phyloP scores from a whole-genome alignment of 2,113 vertebrate species.

The Lagopus leucura region DNA sequence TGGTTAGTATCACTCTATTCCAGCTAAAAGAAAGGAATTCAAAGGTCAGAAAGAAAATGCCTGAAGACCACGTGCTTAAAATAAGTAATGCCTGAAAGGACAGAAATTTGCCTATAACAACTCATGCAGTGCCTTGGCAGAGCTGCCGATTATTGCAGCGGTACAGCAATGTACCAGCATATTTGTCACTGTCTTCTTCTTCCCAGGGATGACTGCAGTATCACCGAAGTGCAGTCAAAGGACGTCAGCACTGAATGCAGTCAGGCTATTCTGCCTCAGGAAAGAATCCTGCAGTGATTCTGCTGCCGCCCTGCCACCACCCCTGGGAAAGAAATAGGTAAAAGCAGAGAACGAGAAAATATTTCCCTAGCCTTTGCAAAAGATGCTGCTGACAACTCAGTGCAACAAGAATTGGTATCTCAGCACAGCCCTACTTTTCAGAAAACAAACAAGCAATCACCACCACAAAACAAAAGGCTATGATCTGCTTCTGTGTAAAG shows the following conservation, averaged over 20 bases:
- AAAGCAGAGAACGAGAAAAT: not conserved
- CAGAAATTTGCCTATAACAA: not conserved
- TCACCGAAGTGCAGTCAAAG: not conserved
- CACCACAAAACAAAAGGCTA: not conserved
- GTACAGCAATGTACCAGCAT: not conserved
- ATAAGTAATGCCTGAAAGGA: not conserved
- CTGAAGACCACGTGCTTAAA: not conserved
- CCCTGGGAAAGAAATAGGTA: not conserved
- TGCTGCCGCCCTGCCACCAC: not conserved
- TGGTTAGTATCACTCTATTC: not conserved
- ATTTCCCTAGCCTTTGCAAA: not conserved
- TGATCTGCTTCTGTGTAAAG: not conserved
- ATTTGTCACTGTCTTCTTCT: not conserved
- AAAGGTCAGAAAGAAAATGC: conserved; percentile 1
- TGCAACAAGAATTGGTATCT: not conserved
- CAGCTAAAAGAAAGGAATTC: not conserved
- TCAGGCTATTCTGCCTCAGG: not conserved
- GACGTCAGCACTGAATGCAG: not conserved
- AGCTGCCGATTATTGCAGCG: not conserved
- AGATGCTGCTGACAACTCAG: not conserved
- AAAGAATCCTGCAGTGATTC: not conserved
- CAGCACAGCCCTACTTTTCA: not conserved
- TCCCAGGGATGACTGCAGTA: not conserved
- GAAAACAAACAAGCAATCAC: not conserved
- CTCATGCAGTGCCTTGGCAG: not conserved